Percentiles rank a stretch among this genome's conserved stretches.
Evolutionary conservation across 2,888 invertebrate species (phyloP).

Genomic region (Tubiluchus corallicola): DNA sequence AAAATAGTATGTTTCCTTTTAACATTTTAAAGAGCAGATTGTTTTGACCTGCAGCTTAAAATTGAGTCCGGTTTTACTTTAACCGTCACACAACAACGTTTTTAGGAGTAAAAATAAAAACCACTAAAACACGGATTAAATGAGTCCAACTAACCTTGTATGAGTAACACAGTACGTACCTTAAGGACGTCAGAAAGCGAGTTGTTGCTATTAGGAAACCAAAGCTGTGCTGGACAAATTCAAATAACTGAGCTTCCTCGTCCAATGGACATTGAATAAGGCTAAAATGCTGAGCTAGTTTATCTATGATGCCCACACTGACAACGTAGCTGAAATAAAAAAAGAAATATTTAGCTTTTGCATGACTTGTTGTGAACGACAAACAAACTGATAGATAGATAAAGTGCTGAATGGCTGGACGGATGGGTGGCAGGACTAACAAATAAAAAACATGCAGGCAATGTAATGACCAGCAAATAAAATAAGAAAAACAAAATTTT

Average conservation of each 20-base stretch:
- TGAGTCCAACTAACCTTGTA: too few relatives aligned
- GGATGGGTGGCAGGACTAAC: conserved; percentile 25
- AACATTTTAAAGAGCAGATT: too few relatives aligned
- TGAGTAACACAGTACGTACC: conserved; percentile 15
- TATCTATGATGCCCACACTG: conserved; percentile 57
- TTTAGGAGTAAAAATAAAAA: too few relatives aligned
- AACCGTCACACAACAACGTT: too few relatives aligned
- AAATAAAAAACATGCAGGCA: conserved; percentile 10
- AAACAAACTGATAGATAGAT: conserved; percentile 12
- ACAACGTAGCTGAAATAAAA: conserved; percentile 49
- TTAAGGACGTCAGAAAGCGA: conserved; percentile 23
- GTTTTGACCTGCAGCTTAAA: too few relatives aligned
- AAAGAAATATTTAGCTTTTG: conserved; percentile 9
- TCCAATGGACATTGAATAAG: conserved; percentile 48
- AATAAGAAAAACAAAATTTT: conserved; percentile 13
- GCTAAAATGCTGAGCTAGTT: conserved; percentile 47
- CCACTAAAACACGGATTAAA: too few relatives aligned
- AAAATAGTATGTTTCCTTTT: too few relatives aligned
- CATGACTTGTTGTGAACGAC: conserved; percentile 6
- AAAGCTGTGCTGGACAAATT: conserved; percentile 28
- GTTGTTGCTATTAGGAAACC: conserved; percentile 27
- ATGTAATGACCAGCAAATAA: conserved; percentile 5
- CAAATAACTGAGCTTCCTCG: conserved; percentile 31
- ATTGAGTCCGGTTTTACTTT: too few relatives aligned
- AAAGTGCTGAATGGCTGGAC: conserved; percentile 15